Percentiles rank a stretch among this genome's conserved stretches.
Conservation (phyloP, 2,113 vertebrate genomes). For the Lampris megalopsis region DNA sequence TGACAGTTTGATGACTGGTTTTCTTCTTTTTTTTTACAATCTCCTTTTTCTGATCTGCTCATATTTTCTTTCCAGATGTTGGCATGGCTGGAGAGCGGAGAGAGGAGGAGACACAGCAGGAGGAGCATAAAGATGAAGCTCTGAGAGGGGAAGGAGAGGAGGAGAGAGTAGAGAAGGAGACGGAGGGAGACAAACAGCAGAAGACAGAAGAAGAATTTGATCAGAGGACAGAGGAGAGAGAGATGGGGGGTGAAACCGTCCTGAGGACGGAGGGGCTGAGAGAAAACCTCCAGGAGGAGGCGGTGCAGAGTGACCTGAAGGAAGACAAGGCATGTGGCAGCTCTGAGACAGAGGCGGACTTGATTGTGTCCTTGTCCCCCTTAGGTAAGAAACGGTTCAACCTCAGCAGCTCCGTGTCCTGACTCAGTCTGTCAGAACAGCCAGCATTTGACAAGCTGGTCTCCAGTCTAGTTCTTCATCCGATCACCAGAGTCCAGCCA, state of each 20-base stretch:
- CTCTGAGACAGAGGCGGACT: background rate
- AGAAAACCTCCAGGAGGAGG: conserved; percentile 6
- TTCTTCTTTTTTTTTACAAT: background rate
- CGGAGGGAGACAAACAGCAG: background rate
- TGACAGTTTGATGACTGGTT: background rate
- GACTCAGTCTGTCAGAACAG: too few relatives aligned
- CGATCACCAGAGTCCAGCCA: too few relatives aligned
- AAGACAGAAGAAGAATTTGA: background rate
- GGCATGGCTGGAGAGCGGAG: background rate
- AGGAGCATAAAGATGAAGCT: background rate
- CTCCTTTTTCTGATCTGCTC: background rate
- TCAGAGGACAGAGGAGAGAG: background rate
- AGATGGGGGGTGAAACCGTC: background rate
- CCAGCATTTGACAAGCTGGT: too few relatives aligned
- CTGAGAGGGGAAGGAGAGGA: too few relatives aligned
- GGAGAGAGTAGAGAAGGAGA: background rate
- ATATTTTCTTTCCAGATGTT: background rate
- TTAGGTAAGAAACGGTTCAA: conserved; percentile 35
- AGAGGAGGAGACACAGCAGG: background rate
- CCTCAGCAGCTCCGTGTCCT: too few relatives aligned
- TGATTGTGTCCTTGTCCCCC: background rate
- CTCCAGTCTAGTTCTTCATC: too few relatives aligned
- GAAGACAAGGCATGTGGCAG: background rate
- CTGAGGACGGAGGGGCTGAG: background rate
- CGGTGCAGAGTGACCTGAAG: background rate